Conservation (phyloP, 2,113 vertebrate species). For the Misgurnus anguillicaudatus region DNA sequence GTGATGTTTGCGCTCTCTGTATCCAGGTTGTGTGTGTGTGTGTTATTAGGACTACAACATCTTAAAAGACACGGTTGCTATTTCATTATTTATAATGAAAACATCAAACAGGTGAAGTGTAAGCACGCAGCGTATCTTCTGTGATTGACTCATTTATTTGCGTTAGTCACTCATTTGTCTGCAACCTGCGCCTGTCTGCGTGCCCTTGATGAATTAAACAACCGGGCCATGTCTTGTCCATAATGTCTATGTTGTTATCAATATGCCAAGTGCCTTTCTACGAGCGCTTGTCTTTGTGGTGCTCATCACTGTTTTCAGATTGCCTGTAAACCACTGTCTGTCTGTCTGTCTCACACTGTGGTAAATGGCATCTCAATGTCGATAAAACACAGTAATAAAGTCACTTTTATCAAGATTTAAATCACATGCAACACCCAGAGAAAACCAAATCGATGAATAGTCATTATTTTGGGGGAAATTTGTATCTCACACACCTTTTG, state of each 20-base stretch:
- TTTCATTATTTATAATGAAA: slow-evolving; percentile 64
- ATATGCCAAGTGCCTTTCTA: slow-evolving; percentile 8
- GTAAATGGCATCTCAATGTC: slow-evolving; percentile 3
- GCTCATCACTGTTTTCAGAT: slow-evolving; percentile 5
- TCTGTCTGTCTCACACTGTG: slow-evolving; percentile 15
- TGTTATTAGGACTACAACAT: slow-evolving; percentile 17
- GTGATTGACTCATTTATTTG: slow-evolving; percentile 81
- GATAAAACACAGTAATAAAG: slow-evolving; percentile 37
- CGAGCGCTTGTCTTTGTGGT: background rate
- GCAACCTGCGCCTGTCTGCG: slow-evolving; percentile 67
- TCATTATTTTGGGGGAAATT: slow-evolving; percentile 23
- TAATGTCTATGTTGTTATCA: slow-evolving; percentile 40
- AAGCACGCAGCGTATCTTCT: slow-evolving; percentile 67
- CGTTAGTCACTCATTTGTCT: slow-evolving; percentile 76
- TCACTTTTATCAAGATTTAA: slow-evolving; percentile 12
- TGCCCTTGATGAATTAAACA: slow-evolving; percentile 77
- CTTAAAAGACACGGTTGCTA: slow-evolving; percentile 57
- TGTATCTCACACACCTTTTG: background rate
- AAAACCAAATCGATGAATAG: slow-evolving; percentile 34
- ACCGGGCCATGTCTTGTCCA: slow-evolving; percentile 69
- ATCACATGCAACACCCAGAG: slow-evolving; percentile 9
- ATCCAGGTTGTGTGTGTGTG: background rate
- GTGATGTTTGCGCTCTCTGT: background rate
- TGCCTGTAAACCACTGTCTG: slow-evolving; percentile 1
- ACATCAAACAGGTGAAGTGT: slow-evolving; percentile 59